Evolutionary conservation across 2,888 invertebrate genomes (phyloP).

Genomic region (Thereva nobilitata): DNA sequence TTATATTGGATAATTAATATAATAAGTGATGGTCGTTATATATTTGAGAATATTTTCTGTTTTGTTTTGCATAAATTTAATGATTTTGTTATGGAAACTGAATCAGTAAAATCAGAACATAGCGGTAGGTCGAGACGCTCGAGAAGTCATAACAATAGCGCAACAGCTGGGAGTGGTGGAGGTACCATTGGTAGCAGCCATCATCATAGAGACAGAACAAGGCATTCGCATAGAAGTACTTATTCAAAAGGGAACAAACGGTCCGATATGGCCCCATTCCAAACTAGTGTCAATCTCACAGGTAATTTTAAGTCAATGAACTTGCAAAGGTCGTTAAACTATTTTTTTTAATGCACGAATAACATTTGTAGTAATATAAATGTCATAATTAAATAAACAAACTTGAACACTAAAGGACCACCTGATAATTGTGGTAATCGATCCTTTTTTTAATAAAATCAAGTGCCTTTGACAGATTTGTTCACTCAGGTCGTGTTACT

Average conservation of each 20-base stretch:
- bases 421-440: too few species aligned
- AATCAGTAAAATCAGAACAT: constrained; percentile 90
- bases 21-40: constrained; percentile 22
- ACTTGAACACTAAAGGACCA: too few species aligned
- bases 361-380: too few species aligned
- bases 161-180: constrained; percentile 39
- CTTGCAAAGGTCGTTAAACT: too few species aligned
- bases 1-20: too few species aligned
- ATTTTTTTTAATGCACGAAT: too few species aligned
- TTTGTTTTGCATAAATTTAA: constrained; percentile 23
- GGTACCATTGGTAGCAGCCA: constrained; percentile 55
- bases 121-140: constrained; percentile 80
- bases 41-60: background rate
- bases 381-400: too few species aligned
- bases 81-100: constrained; percentile 77
- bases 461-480: too few species aligned
- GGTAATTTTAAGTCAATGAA: constrained; percentile 48
- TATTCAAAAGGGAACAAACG: constrained; percentile 65
- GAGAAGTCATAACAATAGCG: constrained; percentile 60
- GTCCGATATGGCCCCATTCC: constrained; percentile 79
- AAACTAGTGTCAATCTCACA: constrained; percentile 79
- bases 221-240: constrained; percentile 65
- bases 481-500: too few species aligned
- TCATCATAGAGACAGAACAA: constrained; percentile 63
- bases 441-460: too few species aligned